These are phyloP conservation scores for Synergus itoensis DNA, from an alignment of 2,888 invertebrate genomes.

Conservation along the genomic window DNA sequence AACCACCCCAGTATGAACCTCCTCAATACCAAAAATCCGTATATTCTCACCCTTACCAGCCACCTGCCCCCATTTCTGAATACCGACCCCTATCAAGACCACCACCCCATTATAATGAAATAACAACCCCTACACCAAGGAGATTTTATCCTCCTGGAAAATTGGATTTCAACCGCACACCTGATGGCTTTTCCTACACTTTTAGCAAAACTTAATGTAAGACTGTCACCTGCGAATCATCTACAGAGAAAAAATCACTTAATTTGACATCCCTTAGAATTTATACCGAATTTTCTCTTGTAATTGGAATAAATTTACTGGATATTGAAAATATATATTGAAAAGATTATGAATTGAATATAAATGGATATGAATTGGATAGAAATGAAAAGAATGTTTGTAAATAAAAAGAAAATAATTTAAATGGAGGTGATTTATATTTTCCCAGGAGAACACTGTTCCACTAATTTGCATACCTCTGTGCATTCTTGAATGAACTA, in stretches of 20 bases:
- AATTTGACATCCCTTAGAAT: no score
- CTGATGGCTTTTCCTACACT: conserved; percentile 92
- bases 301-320: no score
- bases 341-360: no score
- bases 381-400: no score
- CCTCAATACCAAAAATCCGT: conserved; percentile 65
- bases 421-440: no score
- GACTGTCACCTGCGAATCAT: background rate
- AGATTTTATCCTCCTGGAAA: conserved; percentile 92
- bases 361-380: no score
- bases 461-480: conserved; percentile 13
- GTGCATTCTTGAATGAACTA: conserved; percentile 4
- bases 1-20: conserved; percentile 57
- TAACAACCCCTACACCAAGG: conserved; percentile 85
- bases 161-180: conserved; percentile 90
- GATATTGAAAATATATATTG: no score
- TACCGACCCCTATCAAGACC: conserved; percentile 67
- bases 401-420: no score
- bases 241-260: no score
- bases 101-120: conserved; percentile 80
- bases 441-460: background rate
- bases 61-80: conserved; percentile 9
- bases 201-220: conserved; percentile 83
- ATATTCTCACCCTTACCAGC: conserved; percentile 67
- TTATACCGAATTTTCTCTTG: no score